Conservation (phyloP, 1,140 invertebrate genomes). For the Drosophila watanabei region DNA sequence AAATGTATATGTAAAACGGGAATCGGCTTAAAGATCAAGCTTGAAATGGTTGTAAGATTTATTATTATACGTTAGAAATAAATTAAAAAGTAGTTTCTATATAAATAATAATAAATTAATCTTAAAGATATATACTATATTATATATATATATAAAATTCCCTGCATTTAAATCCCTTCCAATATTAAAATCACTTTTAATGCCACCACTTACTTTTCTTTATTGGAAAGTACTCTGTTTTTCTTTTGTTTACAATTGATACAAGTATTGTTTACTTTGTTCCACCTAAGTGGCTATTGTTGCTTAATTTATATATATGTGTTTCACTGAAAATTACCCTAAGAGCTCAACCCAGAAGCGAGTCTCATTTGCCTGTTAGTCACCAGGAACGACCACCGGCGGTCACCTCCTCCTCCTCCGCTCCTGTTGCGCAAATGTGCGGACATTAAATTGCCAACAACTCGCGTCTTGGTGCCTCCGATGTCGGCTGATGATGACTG, state of each 20-base stretch:
- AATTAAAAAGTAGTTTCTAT: no score
- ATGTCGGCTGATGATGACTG: slow-evolving; percentile 35
- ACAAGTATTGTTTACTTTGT: background rate
- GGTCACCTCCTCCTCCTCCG: slow-evolving; percentile 32
- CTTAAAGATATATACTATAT: background rate
- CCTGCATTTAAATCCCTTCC: background rate
- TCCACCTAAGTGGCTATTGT: slow-evolving; percentile 22
- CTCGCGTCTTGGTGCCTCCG: slow-evolving; percentile 39
- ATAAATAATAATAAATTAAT: background rate
- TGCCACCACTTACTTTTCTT: background rate
- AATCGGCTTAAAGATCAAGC: background rate
- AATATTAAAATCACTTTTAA: background rate
- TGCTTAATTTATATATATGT: background rate
- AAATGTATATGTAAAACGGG: background rate
- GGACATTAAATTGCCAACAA: slow-evolving; percentile 70
- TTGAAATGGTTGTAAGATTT: background rate
- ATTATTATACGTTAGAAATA: no score
- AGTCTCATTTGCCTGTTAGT: slow-evolving; percentile 57
- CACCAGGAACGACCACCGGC: slow-evolving; percentile 38
- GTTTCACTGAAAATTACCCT: slow-evolving; percentile 14
- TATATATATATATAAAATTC: background rate
- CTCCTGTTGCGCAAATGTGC: slow-evolving; percentile 58
- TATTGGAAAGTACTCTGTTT: background rate
- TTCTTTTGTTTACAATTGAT: background rate
- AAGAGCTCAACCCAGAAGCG: slow-evolving; percentile 18